These are phyloP conservation scores for Agraylea sexmaculata DNA, from an alignment of 1,140 invertebrate genomes.

Conservation along the genomic window DNA sequence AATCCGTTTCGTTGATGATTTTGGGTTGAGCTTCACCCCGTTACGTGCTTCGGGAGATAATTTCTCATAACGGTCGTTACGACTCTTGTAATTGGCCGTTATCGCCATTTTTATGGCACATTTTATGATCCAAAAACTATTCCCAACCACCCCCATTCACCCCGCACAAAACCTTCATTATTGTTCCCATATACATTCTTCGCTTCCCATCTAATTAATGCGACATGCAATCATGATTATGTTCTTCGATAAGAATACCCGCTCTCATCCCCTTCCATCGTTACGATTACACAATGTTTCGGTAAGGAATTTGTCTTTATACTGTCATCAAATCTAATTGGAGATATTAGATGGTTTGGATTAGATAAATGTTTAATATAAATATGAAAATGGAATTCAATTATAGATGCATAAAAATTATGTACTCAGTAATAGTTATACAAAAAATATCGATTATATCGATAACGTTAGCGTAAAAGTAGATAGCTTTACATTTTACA, in stretches of 20 bases:
- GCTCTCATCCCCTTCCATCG: not conserved
- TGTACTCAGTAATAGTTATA: too few species aligned
- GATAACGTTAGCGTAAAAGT: too few species aligned
- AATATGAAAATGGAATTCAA: not conserved
- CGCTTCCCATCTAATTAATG: slow-evolving; percentile 10
- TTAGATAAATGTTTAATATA: not conserved
- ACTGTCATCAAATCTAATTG: not conserved
- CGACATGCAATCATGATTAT: slow-evolving; percentile 14
- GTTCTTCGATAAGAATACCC: slow-evolving; percentile 12
- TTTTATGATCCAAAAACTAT: slow-evolving; percentile 24
- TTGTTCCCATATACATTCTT: slow-evolving; percentile 20
- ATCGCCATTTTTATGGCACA: slow-evolving; percentile 22
- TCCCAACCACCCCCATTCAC: slow-evolving; percentile 5
- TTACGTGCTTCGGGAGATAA: slow-evolving; percentile 17
- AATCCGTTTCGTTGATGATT: slow-evolving; percentile 21
- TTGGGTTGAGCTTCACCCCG: slow-evolving; percentile 8
- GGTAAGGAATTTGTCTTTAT: slow-evolving; percentile 2
- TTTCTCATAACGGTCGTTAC: slow-evolving; percentile 22
- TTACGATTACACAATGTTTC: too few species aligned
- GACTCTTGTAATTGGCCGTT: slow-evolving; percentile 21
- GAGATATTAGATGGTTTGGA: not conserved
- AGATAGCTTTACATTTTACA: too few species aligned
- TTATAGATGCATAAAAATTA: too few species aligned
- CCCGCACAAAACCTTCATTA: slow-evolving; percentile 6
- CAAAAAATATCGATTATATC: too few species aligned